phyloP scores from a whole-genome alignment of 2,797 vertebrate genomes.

The Gymnothorax javanicus region DNA sequence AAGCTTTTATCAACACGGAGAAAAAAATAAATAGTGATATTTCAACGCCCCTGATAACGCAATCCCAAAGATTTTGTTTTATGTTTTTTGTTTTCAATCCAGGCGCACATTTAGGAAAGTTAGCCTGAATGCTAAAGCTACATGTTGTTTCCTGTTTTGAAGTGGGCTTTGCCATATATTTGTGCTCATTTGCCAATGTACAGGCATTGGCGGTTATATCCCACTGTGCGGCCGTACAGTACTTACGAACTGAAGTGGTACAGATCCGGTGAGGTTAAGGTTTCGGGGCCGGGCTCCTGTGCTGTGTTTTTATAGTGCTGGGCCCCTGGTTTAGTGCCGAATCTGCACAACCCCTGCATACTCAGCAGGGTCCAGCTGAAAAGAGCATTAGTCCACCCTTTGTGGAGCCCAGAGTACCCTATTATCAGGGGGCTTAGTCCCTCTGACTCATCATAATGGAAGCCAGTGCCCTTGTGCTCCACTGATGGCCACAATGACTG shows the following conservation, averaged over 20 bases:
- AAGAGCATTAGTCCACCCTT: constrained; percentile 69
- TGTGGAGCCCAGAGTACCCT: constrained; percentile 66
- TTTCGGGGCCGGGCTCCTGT: constrained; percentile 60
- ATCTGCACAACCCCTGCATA: constrained; percentile 76
- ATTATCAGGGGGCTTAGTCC: constrained; percentile 73
- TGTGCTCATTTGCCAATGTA: constrained; percentile 26
- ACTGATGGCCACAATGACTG: constrained; percentile 67
- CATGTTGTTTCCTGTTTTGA: neutral
- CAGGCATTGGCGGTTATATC: constrained; percentile 27
- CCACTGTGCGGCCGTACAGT: constrained; percentile 55
- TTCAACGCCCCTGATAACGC: neutral
- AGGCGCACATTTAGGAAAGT: neutral
- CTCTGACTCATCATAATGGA: constrained; percentile 77
- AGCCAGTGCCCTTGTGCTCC: constrained; percentile 51
- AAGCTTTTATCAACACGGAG: neutral
- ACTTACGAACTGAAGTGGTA: constrained; percentile 85
- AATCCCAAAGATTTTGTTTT: neutral
- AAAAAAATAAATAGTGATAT: constrained; percentile 6
- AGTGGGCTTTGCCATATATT: neutral
- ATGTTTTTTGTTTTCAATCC: neutral
- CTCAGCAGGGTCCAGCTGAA: constrained; percentile 78
- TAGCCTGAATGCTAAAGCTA: neutral
- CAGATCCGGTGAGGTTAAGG: constrained; percentile 79
- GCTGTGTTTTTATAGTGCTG: constrained; percentile 80
- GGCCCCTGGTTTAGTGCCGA: constrained; percentile 59